Base-by-base conservation (phyloP, 2,888 invertebrate genomes). In the Muschampia plurimacula region DNA sequence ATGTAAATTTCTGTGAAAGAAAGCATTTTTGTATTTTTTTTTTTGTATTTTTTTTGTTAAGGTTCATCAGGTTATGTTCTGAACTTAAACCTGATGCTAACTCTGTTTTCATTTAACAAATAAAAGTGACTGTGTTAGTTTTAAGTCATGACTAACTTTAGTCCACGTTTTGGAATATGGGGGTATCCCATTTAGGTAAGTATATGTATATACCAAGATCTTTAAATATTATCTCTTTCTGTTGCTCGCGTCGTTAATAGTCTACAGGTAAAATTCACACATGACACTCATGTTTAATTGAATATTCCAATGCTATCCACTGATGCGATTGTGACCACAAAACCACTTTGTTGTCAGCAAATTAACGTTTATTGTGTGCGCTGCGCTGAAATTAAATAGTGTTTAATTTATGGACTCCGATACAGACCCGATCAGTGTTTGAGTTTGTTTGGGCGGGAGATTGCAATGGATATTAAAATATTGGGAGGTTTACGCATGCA, bases 291-390 rank as follows among this genome's bases (percentile, higher is more conserved):
- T 68, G 73, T 75, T 74, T 80, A 79, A 83, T 82, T 81, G 77
- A 83, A 82, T 80, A 82, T 81, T 81, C 78, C 74, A 55, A 66
- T 67, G 71, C 60, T 78, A 80, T 63, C 72, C 15, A 67, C 75
- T 80, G 80, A 82, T 78, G 82, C 82, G 79, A 77, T 78, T 78
- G 75, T 60, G 69, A 80, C 85, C 86, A 77, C 84, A 83, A 82
- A 80, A 82, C 86, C 88, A 81, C 83, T 82, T 78, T 80, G 84
- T 80, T 86, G 84, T 87, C 86, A 85, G 84, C 84, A 82, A 86
- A 88, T 88, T 86, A 86, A 84, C 81, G 80, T 74, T 74, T 76
- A 87, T 86, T 87, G 84, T 84, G 71, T 59, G 52, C 59, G 22
- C 55, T 55, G 55, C 52, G 46, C 55, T 67, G 62, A 72, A 67